phyloP scores from a whole-genome alignment of 2,888 invertebrate genomes.

The Oxyscelio sp. region DNA sequence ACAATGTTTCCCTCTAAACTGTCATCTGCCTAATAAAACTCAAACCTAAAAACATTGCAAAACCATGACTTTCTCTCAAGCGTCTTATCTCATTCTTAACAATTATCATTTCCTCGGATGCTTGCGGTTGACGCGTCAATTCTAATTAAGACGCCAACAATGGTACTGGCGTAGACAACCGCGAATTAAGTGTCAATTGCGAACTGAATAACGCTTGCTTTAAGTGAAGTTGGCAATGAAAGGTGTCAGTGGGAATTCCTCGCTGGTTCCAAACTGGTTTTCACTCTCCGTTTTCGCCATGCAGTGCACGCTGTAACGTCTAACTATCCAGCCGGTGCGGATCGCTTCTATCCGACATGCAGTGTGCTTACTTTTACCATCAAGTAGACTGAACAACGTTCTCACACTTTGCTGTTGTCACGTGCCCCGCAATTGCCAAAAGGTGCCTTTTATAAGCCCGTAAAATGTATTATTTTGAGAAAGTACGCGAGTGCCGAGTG shows the following conservation, averaged over 20 bases:
- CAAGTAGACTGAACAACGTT: conserved; percentile 23
- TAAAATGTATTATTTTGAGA: conserved; percentile 67
- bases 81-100: background rate
- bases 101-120: background rate
- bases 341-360: conserved; percentile 72
- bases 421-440: conserved; percentile 19
- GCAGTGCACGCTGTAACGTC: conserved; percentile 76
- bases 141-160: background rate
- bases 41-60: background rate
- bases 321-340: conserved; percentile 79
- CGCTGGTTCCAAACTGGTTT: conserved; percentile 79
- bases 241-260: conserved; percentile 78
- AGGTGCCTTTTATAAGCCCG: background rate
- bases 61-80: conserved; percentile 16
- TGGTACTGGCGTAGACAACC: conserved; percentile 14
- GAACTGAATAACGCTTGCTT: conserved; percentile 67
- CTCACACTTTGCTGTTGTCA: conserved; percentile 4
- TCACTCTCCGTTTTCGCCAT: conserved; percentile 85
- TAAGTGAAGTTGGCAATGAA: conserved; percentile 82
- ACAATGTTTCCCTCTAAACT: too few species aligned
- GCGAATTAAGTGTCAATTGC: conserved; percentile 57
- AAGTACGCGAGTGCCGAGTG: conserved; percentile 63
- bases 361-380: conserved; percentile 61
- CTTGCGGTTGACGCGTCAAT: background rate
- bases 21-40: too few species aligned